Evolutionary conservation across 53 echinoderm and acorn worm genomes (phyloP).

Genomic region (Echinometra lucunter): DNA sequence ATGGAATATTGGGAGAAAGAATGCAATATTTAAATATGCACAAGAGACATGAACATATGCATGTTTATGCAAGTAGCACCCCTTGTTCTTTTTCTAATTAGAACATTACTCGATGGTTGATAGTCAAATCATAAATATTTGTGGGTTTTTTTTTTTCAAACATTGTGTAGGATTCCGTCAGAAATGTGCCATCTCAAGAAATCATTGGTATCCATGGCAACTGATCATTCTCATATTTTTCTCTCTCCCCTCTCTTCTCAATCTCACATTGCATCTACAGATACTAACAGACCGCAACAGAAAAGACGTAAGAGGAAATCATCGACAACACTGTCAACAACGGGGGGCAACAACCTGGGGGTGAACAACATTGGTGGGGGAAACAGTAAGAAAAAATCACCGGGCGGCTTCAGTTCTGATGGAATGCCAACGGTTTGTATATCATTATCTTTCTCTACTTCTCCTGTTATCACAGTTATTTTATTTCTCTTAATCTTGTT

Average conservation of each 20-base stretch:
- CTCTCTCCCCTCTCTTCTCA: background rate
- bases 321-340: constrained; percentile 72
- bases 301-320: constrained; percentile 93
- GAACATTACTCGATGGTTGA: too few relatives aligned
- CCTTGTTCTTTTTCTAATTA: too few relatives aligned
- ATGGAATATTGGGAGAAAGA: too few relatives aligned
- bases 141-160: background rate
- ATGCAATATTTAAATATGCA: too few relatives aligned
- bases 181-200: background rate
- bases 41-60: too few relatives aligned
- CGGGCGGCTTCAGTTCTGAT: constrained; percentile 84
- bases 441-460: background rate
- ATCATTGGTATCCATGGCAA: background rate
- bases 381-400: constrained; percentile 90
- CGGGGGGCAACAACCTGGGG: constrained; percentile 72
- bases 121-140: too few relatives aligned
- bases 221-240: background rate
- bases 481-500: background rate
- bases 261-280: constrained; percentile 57
- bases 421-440: constrained; percentile 92
- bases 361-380: constrained; percentile 80
- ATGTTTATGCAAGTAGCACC: too few relatives aligned
- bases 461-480: background rate
- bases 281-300: constrained; percentile 83
- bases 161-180: background rate